Conservation (phyloP, 2,113 vertebrate species). For the Anthoscopus minutus region DNA sequence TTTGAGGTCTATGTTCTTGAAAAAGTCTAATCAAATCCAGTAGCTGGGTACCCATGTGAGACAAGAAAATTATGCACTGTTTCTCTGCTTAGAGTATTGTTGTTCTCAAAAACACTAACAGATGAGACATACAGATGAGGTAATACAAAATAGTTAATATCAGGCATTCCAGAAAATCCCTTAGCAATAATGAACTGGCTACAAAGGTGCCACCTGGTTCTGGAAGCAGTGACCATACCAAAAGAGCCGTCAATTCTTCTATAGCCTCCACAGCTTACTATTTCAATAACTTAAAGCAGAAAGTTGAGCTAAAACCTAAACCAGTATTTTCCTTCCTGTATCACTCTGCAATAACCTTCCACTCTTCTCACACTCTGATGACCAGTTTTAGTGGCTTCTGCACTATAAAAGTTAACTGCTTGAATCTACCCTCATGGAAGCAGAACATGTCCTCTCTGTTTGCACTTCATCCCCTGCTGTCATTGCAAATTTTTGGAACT, state of each 20-base stretch:
- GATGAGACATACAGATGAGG: background rate
- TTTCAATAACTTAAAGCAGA: background rate
- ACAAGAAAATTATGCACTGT: background rate
- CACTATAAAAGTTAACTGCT: background rate
- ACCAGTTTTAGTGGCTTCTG: background rate
- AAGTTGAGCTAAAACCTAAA: background rate
- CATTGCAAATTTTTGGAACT: background rate
- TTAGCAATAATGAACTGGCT: background rate
- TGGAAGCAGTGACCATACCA: background rate
- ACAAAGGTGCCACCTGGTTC: background rate
- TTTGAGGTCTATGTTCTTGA: background rate
- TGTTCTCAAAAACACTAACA: background rate
- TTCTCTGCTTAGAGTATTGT: background rate
- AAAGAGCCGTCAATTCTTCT: background rate
- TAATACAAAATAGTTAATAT: background rate
- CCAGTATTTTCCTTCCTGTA: background rate
- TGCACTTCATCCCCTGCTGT: background rate
- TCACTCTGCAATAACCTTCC: background rate
- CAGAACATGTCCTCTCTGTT: background rate
- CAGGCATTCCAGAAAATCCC: background rate
- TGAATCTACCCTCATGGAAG: background rate
- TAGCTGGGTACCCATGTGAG: background rate
- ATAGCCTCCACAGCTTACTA: background rate
- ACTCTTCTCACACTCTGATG: accelerated
- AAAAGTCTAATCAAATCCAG: background rate